Percentiles rank a stretch among this genome's conserved stretches.
Evolutionary conservation across 1,140 invertebrate genomes (phyloP).

Genomic region (Hestina assimilis): DNA sequence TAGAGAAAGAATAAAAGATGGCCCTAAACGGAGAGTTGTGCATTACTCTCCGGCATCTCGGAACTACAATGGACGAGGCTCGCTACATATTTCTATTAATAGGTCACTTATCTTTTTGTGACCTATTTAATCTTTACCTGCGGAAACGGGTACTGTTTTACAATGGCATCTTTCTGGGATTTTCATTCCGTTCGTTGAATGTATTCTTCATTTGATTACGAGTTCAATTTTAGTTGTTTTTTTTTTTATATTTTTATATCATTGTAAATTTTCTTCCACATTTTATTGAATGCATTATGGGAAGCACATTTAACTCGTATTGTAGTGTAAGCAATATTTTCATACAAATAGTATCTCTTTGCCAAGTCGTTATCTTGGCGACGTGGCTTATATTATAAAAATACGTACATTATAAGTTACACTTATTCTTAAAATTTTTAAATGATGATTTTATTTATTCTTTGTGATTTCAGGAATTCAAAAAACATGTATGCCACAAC

Average conservation of each 20-base stretch:
- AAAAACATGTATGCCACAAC: too few relatives aligned
- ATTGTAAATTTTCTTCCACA: background rate
- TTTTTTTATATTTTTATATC: background rate
- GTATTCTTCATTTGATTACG: slow-evolving; percentile 3
- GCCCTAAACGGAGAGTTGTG: slow-evolving; percentile 8
- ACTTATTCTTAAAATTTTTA: too few relatives aligned
- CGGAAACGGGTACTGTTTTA: slow-evolving; percentile 6
- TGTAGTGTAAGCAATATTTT: slow-evolving; percentile 18
- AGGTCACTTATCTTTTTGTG: slow-evolving; percentile 30
- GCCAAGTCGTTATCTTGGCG: slow-evolving; percentile 20
- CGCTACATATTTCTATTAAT: slow-evolving; percentile 26
- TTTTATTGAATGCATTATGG: slow-evolving; percentile 4
- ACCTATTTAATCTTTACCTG: slow-evolving; percentile 19
- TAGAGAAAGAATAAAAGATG: slow-evolving; percentile 23
- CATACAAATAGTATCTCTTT: slow-evolving; percentile 13
- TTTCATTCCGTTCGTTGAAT: background rate
- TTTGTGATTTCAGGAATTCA: too few relatives aligned
- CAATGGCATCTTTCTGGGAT: slow-evolving; percentile 3
- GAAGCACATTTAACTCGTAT: slow-evolving; percentile 3
- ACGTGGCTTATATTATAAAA: slow-evolving; percentile 15
- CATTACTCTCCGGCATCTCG: slow-evolving; percentile 17
- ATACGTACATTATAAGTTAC: background rate
- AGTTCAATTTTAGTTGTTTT: background rate
- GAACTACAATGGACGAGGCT: slow-evolving; percentile 26
- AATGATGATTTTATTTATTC: too few relatives aligned